A percentile compares a stretch with the other conserved stretches of the same genome.
Evolutionary conservation across 2,888 invertebrate species (phyloP).

Genomic region (Caenorhabditis sp.): DNA sequence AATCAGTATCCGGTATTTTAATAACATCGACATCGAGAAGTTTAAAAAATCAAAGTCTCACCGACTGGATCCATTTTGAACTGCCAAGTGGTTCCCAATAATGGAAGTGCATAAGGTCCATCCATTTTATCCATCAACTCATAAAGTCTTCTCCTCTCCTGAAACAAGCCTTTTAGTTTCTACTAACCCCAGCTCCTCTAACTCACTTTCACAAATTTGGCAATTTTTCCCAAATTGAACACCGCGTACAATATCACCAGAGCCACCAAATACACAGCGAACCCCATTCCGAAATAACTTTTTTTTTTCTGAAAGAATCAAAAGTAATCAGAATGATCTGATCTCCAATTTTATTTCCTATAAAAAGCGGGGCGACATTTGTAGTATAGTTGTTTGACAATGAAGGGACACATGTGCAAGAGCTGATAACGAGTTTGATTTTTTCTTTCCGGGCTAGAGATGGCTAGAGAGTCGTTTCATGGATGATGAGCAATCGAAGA

Average conservation of each 20-base stretch:
- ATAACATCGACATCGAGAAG: background rate
- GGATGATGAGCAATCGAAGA: background rate
- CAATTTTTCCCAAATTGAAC: slow-evolving; percentile 44
- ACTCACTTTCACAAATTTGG: slow-evolving; percentile 47
- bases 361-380: slow-evolving; percentile 10
- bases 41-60: slow-evolving; percentile 24
- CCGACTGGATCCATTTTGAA: slow-evolving; percentile 76
- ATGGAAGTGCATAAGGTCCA: slow-evolving; percentile 77
- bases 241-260: slow-evolving; percentile 37
- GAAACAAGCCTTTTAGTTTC: background rate
- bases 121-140: slow-evolving; percentile 66
- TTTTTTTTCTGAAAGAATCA: slow-evolving; percentile 17
- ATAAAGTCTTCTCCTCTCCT: slow-evolving; percentile 41
- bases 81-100: slow-evolving; percentile 77
- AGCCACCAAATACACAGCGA: slow-evolving; percentile 46
- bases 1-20: no score
- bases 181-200: background rate
- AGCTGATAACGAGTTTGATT: slow-evolving; percentile 21
- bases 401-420: background rate
- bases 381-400: slow-evolving; percentile 31
- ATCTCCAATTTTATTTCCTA: slow-evolving; percentile 3
- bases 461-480: background rate
- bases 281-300: slow-evolving; percentile 49
- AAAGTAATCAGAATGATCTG: background rate
- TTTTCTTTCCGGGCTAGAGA: slow-evolving; percentile 17